phyloP scores from a whole-genome alignment of 1,140 invertebrate genomes.

The Gryon sp. region DNA sequence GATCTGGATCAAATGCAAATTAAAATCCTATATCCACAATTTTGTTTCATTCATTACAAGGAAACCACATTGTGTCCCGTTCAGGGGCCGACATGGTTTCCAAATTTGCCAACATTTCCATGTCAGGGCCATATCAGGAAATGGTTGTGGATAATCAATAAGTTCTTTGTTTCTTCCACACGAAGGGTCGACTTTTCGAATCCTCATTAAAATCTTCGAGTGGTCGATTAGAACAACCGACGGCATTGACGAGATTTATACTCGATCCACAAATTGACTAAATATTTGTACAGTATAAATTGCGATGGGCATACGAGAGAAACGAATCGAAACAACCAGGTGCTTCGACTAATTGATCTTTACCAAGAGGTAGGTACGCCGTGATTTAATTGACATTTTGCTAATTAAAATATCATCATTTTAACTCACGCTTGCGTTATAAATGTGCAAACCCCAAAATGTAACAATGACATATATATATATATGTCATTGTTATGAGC shows the following conservation, averaged over 20 bases:
- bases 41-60: too few species aligned
- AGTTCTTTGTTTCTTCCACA: neutral
- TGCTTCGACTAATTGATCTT: constrained; percentile 70
- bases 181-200: constrained; percentile 28
- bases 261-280: constrained; percentile 59
- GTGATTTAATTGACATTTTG: constrained; percentile 63
- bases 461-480: too few species aligned
- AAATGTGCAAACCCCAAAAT: constrained; percentile 55
- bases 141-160: constrained; percentile 3
- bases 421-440: constrained; percentile 27
- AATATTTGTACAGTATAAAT: constrained; percentile 71
- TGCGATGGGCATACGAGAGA: constrained; percentile 50
- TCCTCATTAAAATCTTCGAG: constrained; percentile 30
- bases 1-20: too few species aligned
- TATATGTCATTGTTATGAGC: too few species aligned
- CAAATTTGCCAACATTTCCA: too few species aligned
- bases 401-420: constrained; percentile 70
- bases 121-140: too few species aligned
- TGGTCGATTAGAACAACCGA: constrained; percentile 32
- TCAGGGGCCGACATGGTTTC: too few species aligned
- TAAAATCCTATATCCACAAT: too few species aligned
- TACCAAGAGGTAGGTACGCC: constrained; percentile 56
- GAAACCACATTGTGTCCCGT: too few species aligned
- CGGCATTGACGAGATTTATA: constrained; percentile 39
- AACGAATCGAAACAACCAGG: constrained; percentile 47